Conservation (phyloP, 2,797 vertebrate species). For the Zalophus californianus region DNA sequence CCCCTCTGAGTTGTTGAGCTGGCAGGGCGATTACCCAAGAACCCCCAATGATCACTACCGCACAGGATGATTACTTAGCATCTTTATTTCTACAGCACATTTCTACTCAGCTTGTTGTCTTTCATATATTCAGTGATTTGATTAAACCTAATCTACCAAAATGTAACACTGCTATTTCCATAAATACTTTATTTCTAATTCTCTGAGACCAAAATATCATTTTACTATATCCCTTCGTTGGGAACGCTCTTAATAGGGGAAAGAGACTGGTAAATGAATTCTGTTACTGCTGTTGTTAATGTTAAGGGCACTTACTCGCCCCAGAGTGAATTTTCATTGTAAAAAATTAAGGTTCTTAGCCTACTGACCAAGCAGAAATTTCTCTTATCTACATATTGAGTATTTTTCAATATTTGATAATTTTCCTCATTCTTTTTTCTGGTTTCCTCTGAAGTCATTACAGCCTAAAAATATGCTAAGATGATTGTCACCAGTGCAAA, state of each 20-base stretch:
- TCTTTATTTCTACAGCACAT: not conserved
- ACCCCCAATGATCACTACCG: accelerated
- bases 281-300: not conserved
- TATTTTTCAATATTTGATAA: not conserved
- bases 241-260: not conserved
- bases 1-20: not conserved
- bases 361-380: not conserved
- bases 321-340: not conserved
- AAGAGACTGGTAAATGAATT: not conserved
- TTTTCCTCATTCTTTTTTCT: not conserved
- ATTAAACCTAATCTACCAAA: not conserved
- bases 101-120: not conserved
- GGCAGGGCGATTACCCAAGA: not conserved
- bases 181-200: constrained; percentile 3
- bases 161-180: not conserved
- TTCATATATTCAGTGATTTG: not conserved
- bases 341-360: not conserved
- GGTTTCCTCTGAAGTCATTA: not conserved
- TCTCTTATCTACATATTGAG: not conserved
- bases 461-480: not conserved
- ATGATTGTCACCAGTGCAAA: not conserved
- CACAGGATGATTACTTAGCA: not conserved
- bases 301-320: not conserved
- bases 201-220: not conserved
- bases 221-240: not conserved